Evolutionary conservation across 2,888 invertebrate species (phyloP).

Genomic region (Nebria salina): DNA sequence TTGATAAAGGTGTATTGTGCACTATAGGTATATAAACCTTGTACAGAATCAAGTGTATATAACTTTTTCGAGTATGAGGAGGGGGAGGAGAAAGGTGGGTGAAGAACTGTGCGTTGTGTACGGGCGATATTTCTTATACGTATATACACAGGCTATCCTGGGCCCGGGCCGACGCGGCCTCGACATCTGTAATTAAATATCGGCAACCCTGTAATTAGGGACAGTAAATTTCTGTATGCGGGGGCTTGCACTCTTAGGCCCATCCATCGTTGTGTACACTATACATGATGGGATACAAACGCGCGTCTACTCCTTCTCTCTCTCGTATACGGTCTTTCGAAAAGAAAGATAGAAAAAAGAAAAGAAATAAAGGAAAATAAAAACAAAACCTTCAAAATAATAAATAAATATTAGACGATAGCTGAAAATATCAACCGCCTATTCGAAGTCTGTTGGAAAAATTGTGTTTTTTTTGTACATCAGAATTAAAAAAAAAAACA

Average conservation of each 20-base stretch:
- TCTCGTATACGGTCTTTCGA: background rate
- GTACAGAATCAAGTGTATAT: background rate
- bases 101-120: conserved; percentile 38
- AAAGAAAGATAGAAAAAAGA: conserved; percentile 29
- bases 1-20: background rate
- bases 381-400: background rate
- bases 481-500: no score
- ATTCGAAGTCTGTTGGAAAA: no score
- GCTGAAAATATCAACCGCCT: no score
- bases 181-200: conserved; percentile 81
- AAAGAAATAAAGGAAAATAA: conserved; percentile 12
- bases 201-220: conserved; percentile 85
- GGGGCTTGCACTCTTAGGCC: conserved; percentile 55
- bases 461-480: no score
- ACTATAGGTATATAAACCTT: background rate
- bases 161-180: conserved; percentile 57
- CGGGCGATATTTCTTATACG: conserved; percentile 49
- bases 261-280: conserved; percentile 31
- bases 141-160: conserved; percentile 26
- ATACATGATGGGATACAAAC: conserved; percentile 12
- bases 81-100: background rate
- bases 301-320: background rate
- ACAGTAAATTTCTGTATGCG: conserved; percentile 83
- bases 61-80: background rate
- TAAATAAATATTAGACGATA: no score